Evolutionary conservation across 2,888 invertebrate genomes (phyloP).

Genomic region (Euplagia quadripunctaria): DNA sequence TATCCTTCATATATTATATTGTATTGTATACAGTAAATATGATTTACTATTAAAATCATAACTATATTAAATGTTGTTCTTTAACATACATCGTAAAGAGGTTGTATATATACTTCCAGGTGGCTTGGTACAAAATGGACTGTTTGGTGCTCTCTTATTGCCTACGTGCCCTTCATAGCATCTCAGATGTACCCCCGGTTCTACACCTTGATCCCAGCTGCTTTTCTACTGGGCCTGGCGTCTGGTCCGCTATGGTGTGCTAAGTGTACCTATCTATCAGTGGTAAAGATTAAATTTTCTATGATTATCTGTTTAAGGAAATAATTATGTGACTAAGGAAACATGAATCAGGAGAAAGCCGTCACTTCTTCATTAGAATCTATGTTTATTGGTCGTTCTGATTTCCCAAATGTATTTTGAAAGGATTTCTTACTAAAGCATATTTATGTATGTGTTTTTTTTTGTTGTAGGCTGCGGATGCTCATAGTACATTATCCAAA

Average conservation of each 20-base stretch:
- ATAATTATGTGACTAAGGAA: no score
- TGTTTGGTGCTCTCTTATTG: neutral
- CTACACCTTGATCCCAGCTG: constrained; percentile 1
- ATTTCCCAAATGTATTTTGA: no score
- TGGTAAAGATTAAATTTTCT: neutral
- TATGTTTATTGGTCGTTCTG: no score
- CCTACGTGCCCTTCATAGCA: neutral
- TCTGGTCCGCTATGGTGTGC: neutral
- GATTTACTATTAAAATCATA: no score
- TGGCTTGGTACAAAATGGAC: neutral
- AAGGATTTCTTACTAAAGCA: no score
- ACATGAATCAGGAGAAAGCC: no score
- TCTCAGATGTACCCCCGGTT: constrained; percentile 7
- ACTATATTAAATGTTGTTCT: no score
- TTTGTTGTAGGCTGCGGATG: constrained; percentile 82
- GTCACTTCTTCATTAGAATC: no score
- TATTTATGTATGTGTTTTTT: neutral
- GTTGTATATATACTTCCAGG: neutral
- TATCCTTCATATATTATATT: no score
- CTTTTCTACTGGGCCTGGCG: neutral
- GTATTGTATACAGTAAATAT: no score
- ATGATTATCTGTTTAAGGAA: no score
- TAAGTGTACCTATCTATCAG: neutral
- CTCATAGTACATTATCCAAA: constrained; percentile 85
- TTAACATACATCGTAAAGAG: no score